These are phyloP conservation scores for Muntiacus reevesi DNA, from an alignment of 2,113 vertebrate species.

Conservation along the genomic window DNA sequence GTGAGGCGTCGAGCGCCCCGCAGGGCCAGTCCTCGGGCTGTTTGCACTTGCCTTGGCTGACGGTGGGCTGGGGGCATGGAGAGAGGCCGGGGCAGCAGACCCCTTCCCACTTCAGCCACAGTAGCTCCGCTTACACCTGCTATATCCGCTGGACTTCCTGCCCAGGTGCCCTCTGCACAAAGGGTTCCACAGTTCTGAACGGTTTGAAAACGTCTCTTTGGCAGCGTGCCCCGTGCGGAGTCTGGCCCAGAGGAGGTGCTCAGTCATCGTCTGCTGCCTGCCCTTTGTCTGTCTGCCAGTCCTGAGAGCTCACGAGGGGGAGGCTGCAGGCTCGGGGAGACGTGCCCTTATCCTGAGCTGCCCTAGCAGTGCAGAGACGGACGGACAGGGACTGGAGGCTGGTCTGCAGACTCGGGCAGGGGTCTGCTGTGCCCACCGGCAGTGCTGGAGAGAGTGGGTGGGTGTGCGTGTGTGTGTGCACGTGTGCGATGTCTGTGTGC, in stretches of 20 bases:
- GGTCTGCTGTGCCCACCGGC: background rate
- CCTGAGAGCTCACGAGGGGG: background rate
- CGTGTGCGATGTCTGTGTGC: no score
- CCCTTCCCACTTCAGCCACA: background rate
- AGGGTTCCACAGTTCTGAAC: background rate
- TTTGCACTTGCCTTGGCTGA: background rate
- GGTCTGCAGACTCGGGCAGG: background rate
- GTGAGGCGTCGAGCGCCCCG: fast-evolving
- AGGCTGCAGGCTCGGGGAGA: background rate
- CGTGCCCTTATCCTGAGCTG: background rate
- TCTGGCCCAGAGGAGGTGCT: background rate
- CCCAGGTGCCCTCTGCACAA: background rate
- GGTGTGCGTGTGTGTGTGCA: fast-evolving
- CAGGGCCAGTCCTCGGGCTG: no score
- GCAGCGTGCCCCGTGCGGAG: fast-evolving
- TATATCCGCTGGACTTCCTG: background rate
- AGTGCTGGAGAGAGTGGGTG: background rate
- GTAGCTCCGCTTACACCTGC: background rate
- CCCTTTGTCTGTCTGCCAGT: background rate
- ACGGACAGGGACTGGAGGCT: background rate
- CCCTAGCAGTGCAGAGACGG: background rate
- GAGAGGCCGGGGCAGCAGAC: background rate
- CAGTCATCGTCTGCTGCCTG: background rate
- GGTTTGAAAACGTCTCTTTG: background rate
- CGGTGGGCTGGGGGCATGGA: fast-evolving